Evolutionary conservation across 2,113 vertebrate species (phyloP), one percentile per base, ranked within the genome.

Genomic region (Lipophrys pholis): DNA sequence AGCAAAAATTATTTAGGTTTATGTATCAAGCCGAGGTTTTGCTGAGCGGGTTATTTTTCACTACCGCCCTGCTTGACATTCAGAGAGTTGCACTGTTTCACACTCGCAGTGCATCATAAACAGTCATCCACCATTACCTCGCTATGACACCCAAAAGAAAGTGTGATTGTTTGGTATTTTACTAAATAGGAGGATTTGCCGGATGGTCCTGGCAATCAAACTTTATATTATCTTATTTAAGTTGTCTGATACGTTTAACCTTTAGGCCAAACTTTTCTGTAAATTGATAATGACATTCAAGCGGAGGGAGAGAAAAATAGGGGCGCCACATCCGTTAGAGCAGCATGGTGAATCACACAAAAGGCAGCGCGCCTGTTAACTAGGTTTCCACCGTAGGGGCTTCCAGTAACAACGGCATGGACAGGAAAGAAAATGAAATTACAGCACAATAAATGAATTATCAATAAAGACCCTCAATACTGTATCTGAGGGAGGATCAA

Each of bases 401-500:
- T 89, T 91, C 83, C 86, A 88, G 85, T 86, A 90, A 90, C 89
- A 89, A 88, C 76, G 39, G 52, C 78, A 90, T 79, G 83, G 87
- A 90, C 86, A 87, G 80, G 40, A 82, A 86, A 87, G 84, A 87
- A 90, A 93, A 92, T 93, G 81, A 90, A 93, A 91, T 93, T 92
- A 92, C 88, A 89, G 71, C 70, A 84, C 80, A 83, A 90, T 91
- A 90, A 88, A 92, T 92, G 75, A 91, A 90, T 91, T 88, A 88
- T 89, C 88, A 90, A 92, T 92, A 91, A 54, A 84, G 78, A 83
- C 72, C 80, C 81, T 91, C 86, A 67, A 91, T 91, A 90, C 82
- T 89, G 78, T 87, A 89, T 90, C 85, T 80, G 77, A 78, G 81
- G 70, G 43, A 65, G 81, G 84, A 85, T 91, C 90, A 15, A 93